A percentile compares a stretch with the other conserved stretches of the same genome.
phyloP scores from a whole-genome alignment of 2,888 invertebrate genomes.

The Meandrusa payeni region DNA sequence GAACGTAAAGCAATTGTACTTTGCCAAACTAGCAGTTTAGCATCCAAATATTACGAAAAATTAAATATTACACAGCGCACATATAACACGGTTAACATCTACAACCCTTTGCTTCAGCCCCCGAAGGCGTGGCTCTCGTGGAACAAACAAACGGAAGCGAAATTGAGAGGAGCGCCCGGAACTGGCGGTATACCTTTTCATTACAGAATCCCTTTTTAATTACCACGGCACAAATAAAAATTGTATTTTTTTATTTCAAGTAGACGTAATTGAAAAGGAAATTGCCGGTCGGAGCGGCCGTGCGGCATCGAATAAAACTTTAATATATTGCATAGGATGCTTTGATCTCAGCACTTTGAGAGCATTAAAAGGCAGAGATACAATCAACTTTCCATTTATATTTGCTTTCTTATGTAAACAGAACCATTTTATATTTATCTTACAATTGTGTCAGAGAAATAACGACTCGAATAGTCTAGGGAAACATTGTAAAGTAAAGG shows the following conservation, averaged over 20 bases:
- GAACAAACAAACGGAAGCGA: constrained; percentile 77
- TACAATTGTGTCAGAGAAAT: constrained; percentile 8
- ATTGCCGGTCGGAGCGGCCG: constrained; percentile 65
- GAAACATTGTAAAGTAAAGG: constrained; percentile 8
- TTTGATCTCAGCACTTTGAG: constrained; percentile 75
- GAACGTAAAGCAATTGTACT: no score
- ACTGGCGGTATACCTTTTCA: constrained; percentile 78
- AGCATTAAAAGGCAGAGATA: constrained; percentile 65
- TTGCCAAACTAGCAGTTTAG: no score
- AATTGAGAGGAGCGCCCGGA: constrained; percentile 78
- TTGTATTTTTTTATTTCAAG: constrained; percentile 77
- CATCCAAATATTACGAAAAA: constrained; percentile 18
- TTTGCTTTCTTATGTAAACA: constrained; percentile 21
- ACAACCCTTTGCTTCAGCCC: constrained; percentile 64
- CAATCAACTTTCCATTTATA: constrained; percentile 41
- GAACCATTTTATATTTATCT: constrained; percentile 20
- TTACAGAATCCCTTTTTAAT: constrained; percentile 81
- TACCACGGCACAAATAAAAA: constrained; percentile 77
- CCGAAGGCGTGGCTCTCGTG: constrained; percentile 66
- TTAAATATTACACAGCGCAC: constrained; percentile 9
- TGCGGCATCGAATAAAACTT: constrained; percentile 73
- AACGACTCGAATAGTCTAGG: background rate
- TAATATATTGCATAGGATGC: constrained; percentile 78
- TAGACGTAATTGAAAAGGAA: constrained; percentile 80
- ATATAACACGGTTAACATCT: constrained; percentile 35